These are phyloP conservation scores for Bursaphelenchus mucronatus DNA, from an alignment of 1,140 invertebrate species.

Conservation along the genomic window DNA sequence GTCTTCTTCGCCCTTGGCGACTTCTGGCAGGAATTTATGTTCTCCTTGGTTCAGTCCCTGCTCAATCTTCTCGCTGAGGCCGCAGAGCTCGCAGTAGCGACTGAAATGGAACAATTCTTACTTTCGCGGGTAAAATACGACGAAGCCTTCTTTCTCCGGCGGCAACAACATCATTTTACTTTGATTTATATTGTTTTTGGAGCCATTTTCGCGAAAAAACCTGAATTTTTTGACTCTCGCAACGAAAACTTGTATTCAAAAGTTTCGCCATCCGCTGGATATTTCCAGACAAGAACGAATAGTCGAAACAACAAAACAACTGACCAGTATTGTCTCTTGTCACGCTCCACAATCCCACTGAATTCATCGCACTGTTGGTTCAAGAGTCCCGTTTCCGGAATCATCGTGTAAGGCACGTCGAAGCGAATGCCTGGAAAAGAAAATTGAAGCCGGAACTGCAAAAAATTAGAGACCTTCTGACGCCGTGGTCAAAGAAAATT, in stretches of 20 bases:
- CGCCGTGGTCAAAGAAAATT: too few relatives aligned
- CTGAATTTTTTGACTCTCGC: too few relatives aligned
- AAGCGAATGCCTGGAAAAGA: conserved; percentile 52
- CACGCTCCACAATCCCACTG: conserved; percentile 57
- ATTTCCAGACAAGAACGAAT: too few relatives aligned
- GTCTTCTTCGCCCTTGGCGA: conserved; percentile 49
- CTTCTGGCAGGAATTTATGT: conserved; percentile 49
- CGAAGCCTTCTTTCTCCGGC: background rate
- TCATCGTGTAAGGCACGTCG: conserved; percentile 59
- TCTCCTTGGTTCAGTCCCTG: conserved; percentile 45
- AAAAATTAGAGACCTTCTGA: conserved; percentile 7
- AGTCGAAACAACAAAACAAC: background rate
- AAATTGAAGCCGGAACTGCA: conserved; percentile 1
- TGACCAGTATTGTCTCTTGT: conserved; percentile 58
- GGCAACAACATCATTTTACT: too few relatives aligned
- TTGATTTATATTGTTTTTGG: too few relatives aligned
- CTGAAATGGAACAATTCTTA: conserved; percentile 30
- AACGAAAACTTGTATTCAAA: too few relatives aligned
- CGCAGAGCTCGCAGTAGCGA: conserved; percentile 58
- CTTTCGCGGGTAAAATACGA: background rate
- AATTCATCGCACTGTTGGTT: conserved; percentile 58
- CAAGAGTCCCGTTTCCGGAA: conserved; percentile 56
- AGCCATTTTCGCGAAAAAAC: too few relatives aligned
- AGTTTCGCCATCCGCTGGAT: too few relatives aligned
- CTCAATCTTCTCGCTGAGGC: conserved; percentile 51